These are phyloP conservation scores for Diachrysia chrysitis DNA, from an alignment of 2,888 invertebrate species.

Conservation along the genomic window DNA sequence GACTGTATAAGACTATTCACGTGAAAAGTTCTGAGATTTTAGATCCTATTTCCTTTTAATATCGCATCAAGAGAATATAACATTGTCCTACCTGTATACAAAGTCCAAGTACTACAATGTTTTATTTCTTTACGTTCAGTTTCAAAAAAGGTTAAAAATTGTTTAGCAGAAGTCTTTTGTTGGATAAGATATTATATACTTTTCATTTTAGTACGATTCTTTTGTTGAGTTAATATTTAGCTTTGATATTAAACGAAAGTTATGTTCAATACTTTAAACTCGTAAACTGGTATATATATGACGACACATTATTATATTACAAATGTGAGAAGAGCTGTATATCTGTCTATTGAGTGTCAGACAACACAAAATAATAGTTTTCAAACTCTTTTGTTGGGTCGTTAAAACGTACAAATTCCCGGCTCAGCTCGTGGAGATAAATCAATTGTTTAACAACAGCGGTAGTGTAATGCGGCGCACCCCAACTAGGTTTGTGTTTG, in stretches of 20 bases:
- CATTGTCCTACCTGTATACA: not conserved
- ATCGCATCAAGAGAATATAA: not conserved
- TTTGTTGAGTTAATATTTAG: not conserved
- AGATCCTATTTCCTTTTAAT: slow-evolving; percentile 1
- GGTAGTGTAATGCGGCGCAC: slow-evolving; percentile 64
- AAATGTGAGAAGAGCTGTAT: no score
- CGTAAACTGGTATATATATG: no score
- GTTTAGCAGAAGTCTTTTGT: slow-evolving; percentile 5
- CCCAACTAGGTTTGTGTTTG: slow-evolving; percentile 71
- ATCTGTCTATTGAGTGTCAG: slow-evolving; percentile 13
- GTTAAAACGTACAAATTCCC: slow-evolving; percentile 39
- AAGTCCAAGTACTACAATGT: not conserved
- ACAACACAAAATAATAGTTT: slow-evolving; percentile 42
- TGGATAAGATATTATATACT: not conserved
- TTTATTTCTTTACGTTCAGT: not conserved
- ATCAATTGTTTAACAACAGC: slow-evolving; percentile 64
- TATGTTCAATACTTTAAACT: not conserved
- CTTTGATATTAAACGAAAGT: not conserved
- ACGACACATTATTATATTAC: no score
- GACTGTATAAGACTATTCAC: not conserved
- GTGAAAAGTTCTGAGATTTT: not conserved
- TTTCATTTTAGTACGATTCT: not conserved
- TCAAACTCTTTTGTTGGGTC: slow-evolving; percentile 50
- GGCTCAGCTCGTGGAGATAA: slow-evolving; percentile 52
- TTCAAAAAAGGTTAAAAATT: not conserved